phyloP scores from a whole-genome alignment of 2,888 invertebrate genomes.

The Drosophila anceps region DNA sequence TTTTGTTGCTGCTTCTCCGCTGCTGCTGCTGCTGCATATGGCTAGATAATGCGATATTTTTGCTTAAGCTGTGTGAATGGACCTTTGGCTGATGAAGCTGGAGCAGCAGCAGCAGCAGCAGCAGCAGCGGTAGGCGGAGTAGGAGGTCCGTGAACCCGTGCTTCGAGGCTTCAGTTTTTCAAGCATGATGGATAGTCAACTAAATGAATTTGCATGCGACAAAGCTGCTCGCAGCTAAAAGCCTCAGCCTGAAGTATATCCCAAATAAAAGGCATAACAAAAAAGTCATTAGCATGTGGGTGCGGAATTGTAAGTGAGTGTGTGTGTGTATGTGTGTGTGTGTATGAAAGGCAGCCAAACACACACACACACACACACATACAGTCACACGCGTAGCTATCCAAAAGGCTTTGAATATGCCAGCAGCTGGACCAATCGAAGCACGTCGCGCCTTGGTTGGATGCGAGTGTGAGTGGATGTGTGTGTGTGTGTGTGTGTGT shows the following conservation, averaged over 20 bases:
- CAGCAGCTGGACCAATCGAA: constrained; percentile 72
- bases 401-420: constrained; percentile 58
- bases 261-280: constrained; percentile 39
- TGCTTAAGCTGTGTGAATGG: constrained; percentile 49
- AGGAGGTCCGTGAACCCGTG: constrained; percentile 52
- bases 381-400: constrained; percentile 46
- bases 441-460: constrained; percentile 61
- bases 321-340: constrained; percentile 9
- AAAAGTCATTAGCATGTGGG: constrained; percentile 47
- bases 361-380: constrained; percentile 39
- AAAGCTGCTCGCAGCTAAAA: constrained; percentile 70
- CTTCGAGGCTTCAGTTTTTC: constrained; percentile 11
- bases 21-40: constrained; percentile 43
- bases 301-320: constrained; percentile 4
- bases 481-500: neutral
- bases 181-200: constrained; percentile 63
- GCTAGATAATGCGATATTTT: constrained; percentile 52
- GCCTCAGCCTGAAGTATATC: constrained; percentile 53
- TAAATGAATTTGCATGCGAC: constrained; percentile 74
- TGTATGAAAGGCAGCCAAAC: constrained; percentile 17
- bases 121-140: neutral
- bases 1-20: neutral
- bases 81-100: neutral
- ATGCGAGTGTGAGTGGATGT: constrained; percentile 3
- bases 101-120: neutral